These are phyloP conservation scores for Leptosomus discolor DNA, from an alignment of 2,113 vertebrate species.

Conservation along the genomic window DNA sequence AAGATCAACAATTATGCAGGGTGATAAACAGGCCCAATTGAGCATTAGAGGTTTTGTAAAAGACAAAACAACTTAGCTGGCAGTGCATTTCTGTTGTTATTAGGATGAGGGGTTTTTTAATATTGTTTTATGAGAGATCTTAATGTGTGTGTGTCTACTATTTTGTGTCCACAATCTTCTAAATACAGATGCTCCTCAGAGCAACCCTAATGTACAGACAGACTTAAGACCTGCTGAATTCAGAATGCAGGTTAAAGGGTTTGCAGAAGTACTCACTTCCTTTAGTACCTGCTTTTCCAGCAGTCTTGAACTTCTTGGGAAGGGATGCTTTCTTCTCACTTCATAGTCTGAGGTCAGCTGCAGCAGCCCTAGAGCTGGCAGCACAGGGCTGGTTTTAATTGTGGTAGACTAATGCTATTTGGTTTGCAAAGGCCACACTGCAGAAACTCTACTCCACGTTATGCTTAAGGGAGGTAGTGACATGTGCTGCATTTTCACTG, in stretches of 20 bases:
- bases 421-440: neutral
- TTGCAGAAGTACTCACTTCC: neutral
- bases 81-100: neutral
- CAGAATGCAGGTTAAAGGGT: neutral
- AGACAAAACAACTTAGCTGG: neutral
- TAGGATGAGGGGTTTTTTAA: neutral
- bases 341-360: neutral
- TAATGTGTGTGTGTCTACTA: neutral
- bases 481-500: neutral
- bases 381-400: fast-evolving
- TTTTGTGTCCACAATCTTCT: neutral
- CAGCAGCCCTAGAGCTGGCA: neutral
- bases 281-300: neutral
- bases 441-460: neutral
- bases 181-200: neutral
- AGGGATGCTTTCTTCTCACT: neutral
- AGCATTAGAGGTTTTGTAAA: neutral
- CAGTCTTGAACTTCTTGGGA: neutral
- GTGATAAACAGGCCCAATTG: neutral
- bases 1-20: neutral
- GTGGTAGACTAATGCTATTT: neutral
- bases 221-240: neutral
- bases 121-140: neutral
- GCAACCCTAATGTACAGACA: neutral
- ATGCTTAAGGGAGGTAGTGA: neutral